Evolutionary conservation across 2,888 invertebrate genomes (phyloP).

Genomic region (Frankliniella fusca): DNA sequence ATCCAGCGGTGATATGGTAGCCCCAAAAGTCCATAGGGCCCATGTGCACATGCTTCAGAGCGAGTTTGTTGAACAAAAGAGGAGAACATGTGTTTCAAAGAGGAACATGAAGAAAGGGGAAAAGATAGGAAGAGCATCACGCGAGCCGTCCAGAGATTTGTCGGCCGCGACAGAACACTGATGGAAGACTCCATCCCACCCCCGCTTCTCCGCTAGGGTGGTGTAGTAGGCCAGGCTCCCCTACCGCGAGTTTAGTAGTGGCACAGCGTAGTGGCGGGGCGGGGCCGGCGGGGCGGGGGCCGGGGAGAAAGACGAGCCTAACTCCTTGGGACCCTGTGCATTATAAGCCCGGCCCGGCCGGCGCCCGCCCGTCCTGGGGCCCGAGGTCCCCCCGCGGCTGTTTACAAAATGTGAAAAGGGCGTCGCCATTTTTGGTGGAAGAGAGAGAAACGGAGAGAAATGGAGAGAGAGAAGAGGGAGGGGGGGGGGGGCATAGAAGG

Average conservation of each 20-base stretch:
- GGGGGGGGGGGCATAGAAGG: not conserved
- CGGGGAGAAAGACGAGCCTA: not conserved
- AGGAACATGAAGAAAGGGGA: no score
- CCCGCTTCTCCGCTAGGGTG: not conserved
- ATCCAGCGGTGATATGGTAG: no score
- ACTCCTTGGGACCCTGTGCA: not conserved
- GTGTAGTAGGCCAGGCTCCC: no score
- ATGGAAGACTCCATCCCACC: slow-evolving; percentile 1
- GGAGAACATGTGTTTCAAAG: no score
- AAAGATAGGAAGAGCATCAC: no score
- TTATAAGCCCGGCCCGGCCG: not conserved
- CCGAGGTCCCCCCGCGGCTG: not conserved
- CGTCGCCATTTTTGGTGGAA: not conserved
- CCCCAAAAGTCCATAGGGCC: no score
- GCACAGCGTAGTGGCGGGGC: no score
- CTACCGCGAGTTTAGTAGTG: no score
- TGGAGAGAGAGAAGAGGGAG: not conserved
- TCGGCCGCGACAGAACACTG: slow-evolving; percentile 17
- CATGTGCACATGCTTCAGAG: no score
- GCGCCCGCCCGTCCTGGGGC: not conserved
- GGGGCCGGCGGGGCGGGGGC: no score
- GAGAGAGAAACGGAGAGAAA: no score
- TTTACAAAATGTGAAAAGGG: slow-evolving; percentile 13
- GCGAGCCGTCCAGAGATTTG: not conserved
- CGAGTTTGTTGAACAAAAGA: no score